phyloP scores from a whole-genome alignment of 2,888 invertebrate species.

The Alentia gelatinosa region DNA sequence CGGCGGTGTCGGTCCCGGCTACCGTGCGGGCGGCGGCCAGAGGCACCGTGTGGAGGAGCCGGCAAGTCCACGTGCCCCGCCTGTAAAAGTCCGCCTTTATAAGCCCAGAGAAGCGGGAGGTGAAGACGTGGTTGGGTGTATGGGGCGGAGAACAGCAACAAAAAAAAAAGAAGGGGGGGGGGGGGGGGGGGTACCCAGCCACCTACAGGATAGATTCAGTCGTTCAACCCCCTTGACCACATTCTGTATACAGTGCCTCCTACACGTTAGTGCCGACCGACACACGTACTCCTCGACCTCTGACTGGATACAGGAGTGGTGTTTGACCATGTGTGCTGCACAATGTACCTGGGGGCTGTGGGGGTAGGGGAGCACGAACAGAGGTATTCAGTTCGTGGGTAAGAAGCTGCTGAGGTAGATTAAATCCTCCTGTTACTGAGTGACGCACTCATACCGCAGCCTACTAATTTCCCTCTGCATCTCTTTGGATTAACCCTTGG shows the following conservation, averaged over 20 bases:
- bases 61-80: slow-evolving; percentile 3
- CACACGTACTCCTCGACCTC: background rate
- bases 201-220: background rate
- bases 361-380: background rate
- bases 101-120: background rate
- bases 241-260: background rate
- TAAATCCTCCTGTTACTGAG: too few species aligned
- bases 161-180: background rate
- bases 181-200: background rate
- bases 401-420: too few species aligned
- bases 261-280: background rate
- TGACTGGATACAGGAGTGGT: background rate
- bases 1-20: background rate
- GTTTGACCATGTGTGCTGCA: background rate
- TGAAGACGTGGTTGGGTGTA: background rate
- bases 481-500: too few species aligned
- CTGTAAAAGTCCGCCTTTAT: background rate
- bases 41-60: background rate
- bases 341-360: background rate
- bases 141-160: background rate
- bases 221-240: background rate
- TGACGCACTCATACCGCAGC: too few species aligned
- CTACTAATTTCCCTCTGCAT: too few species aligned
- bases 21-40: background rate
- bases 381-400: too few species aligned